Base-by-base conservation (phyloP, 2,888 invertebrate species). In the Atethmia centrago region DNA sequence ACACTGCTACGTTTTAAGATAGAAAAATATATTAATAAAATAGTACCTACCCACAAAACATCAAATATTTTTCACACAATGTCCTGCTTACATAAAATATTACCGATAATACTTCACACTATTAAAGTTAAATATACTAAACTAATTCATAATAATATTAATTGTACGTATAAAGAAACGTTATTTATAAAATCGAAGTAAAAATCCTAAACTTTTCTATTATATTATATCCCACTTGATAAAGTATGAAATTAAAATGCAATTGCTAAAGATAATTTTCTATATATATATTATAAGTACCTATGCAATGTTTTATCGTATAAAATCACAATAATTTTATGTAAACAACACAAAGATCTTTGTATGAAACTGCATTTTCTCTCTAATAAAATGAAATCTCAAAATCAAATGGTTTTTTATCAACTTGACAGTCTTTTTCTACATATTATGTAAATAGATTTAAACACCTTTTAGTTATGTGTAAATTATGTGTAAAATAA, bases 401-500 rank as follows among this genome's bases (percentile, higher is more conserved):
- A 92, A 88, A 86, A 84, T 88, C 80, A 84, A 69, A 81, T 82
- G 73, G 71, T 82, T 89, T 90, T 92, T 90, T 90, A 88, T 87
- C 84, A 88, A 87, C 85, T 88, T 86, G 80, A 80, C 79, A 81
- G 88, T 91, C 83, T 88, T 92, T 93, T 93, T 92, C 89, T 92
- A 90, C 83, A 83, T 94, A n/a, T 31, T 36, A 94, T 94, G 94
- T 95, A 95, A 90, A 93, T 94, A 94, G 86, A 87, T 88, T 87
- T 91, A 90, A 90, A 88, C 90, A 92, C 88, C 84, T 91, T 88
- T 91, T 90, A 90, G 87, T 90, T 93, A 91, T 92, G 92, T 95
- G 93, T 95, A 94, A 92, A 93, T 90, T 93, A 93, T 91, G 91
- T 94, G 95, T 95, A 94, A 93, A 95, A 94, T 94, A 91, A 95